Base-by-base conservation (phyloP, 2,113 vertebrate genomes). In the Meleagris gallopavo region DNA sequence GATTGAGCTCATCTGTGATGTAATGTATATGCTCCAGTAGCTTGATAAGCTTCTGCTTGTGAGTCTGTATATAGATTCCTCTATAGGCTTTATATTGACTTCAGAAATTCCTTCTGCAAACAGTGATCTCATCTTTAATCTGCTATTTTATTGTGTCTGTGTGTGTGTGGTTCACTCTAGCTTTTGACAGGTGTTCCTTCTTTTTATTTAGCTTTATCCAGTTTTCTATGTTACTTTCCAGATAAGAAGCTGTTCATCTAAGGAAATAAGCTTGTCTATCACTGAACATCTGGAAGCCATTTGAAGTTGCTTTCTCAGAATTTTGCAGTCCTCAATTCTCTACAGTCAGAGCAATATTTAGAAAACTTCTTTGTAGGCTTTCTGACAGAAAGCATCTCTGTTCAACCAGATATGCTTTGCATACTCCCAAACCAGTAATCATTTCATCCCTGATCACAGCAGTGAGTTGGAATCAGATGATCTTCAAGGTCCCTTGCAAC, bases 221-320 rank as follows among this genome's bases (percentile, higher is more conserved):
- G 20, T 89, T 76, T 69, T 87, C 43, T 46, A 0, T 38, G 46
- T 64, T 30, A 6, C 43, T 62, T 86, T 89, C 73, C 48, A 41
- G 71, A 75, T 72, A 91, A 91, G 58, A 91, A 13, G 25, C 43
- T 69, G 5, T 72, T 45, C 62, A 24, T 48, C 48, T 88, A 45
- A 77, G 45, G 54, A 85, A 80, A 8, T 57, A 20, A 75, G 19
- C 25, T 69, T 50, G 41, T 67, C 66, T 50, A 36, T 66, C 17
- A 9, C 27, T 21, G 67, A 75, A 69, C 85, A 91, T 75, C 78
- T 91, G 87, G 82, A 89, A 94, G 48, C n/a, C 48, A 50, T 87
- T 48, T 87, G 52, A 60, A 79, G 30, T 72, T 93, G 67, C 43
- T 40, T 61, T 89, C 38, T 79, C 57, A 29, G 50, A 79, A 4